A percentile compares a stretch with the other conserved stretches of the same genome.
Conservation (phyloP, 2,113 vertebrate genomes). For the Carassius gibelio region DNA sequence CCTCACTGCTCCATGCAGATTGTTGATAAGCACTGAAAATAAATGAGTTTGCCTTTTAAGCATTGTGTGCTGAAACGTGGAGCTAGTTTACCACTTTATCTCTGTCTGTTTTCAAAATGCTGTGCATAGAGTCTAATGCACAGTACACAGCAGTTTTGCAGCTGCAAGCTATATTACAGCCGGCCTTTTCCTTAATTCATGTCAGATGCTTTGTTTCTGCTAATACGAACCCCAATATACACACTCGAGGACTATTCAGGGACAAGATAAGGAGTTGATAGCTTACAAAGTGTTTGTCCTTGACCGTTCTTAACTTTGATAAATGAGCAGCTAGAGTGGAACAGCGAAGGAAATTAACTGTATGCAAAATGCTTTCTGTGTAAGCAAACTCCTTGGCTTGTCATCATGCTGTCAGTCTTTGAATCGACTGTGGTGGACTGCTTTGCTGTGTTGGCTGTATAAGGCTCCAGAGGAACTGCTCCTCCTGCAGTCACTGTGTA, state of each 20-base stretch:
- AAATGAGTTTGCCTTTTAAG: not conserved
- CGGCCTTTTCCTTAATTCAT: conserved; percentile 21
- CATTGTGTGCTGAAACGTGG: conserved; percentile 10
- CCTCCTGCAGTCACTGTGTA: not conserved
- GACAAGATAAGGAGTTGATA: conserved; percentile 15
- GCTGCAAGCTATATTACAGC: conserved; percentile 12
- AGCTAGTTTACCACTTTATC: conserved; percentile 17
- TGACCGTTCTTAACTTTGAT: conserved; percentile 7
- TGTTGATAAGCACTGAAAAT: not conserved
- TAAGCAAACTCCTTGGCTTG: not conserved
- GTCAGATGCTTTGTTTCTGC: conserved; percentile 26
- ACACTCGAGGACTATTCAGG: conserved; percentile 1
- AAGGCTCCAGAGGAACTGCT: conserved; percentile 11
- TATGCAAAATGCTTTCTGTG: not conserved
- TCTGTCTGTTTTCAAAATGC: conserved; percentile 7
- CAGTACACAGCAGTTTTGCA: not conserved
- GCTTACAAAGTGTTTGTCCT: not conserved
- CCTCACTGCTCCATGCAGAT: not conserved
- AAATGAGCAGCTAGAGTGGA: not conserved
- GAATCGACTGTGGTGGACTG: not conserved
- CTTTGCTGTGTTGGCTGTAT: conserved; percentile 24
- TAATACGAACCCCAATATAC: too few species aligned
- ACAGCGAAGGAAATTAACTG: not conserved
- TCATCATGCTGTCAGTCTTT: not conserved
- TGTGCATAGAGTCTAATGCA: not conserved